Evolutionary conservation across 2,888 invertebrate species (phyloP).

Genomic region (Aspidapion aeneum): DNA sequence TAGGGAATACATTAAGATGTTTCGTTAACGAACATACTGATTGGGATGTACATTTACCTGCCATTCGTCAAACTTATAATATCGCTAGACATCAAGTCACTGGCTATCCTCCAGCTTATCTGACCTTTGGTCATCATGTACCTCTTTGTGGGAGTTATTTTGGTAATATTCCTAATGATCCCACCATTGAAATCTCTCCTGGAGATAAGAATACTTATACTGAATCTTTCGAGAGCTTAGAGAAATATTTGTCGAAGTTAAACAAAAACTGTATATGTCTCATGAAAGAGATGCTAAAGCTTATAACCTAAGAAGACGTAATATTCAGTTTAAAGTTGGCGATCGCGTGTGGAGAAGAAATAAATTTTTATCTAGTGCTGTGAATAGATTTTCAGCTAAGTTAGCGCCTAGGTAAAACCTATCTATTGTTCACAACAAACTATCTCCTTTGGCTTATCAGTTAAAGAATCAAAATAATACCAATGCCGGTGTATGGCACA

Average conservation of each 20-base stretch:
- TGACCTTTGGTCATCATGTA: background rate
- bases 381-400: conserved; percentile 3
- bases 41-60: conserved; percentile 16
- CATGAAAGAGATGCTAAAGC: background rate
- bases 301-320: conserved; percentile 4
- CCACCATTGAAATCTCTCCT: background rate
- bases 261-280: background rate
- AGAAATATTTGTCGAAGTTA: background rate
- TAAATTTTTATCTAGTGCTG: conserved; percentile 1
- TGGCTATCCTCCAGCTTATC: conserved; percentile 1
- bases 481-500: background rate
- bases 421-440: background rate
- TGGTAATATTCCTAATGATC: background rate
- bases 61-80: conserved; percentile 11
- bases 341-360: background rate
- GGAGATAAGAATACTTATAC: background rate
- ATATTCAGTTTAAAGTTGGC: background rate
- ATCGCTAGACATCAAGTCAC: conserved; percentile 12
- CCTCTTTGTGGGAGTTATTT: background rate
- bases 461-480: background rate
- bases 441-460: background rate
- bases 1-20: conserved; percentile 12
- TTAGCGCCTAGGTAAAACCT: conserved; percentile 1
- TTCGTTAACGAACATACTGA: conserved; percentile 17
- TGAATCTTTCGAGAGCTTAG: background rate